Conservation (phyloP, 1,140 invertebrate species). For the Patella vulgata region DNA sequence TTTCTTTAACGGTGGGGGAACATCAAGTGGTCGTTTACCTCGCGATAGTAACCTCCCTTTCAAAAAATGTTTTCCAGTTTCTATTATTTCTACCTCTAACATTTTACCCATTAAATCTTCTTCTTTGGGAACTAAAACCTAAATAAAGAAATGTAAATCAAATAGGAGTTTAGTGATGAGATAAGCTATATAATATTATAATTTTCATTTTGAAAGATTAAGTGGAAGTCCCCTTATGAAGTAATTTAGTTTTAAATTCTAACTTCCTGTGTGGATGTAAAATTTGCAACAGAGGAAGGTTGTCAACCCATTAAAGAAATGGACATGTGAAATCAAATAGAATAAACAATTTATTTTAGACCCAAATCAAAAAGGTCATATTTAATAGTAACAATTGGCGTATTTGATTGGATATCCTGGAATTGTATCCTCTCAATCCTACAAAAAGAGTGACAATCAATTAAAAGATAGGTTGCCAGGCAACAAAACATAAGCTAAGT, state of each 20-base stretch:
- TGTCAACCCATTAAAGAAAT: too few relatives aligned
- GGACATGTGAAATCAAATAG: too few relatives aligned
- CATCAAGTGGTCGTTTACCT: constrained; percentile 36
- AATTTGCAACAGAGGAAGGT: neutral
- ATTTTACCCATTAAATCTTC: constrained; percentile 84
- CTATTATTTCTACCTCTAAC: constrained; percentile 80
- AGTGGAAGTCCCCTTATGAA: too few relatives aligned
- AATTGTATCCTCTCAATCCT: too few relatives aligned
- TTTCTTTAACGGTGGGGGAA: constrained; percentile 56
- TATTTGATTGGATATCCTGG: too few relatives aligned
- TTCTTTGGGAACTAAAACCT: constrained; percentile 82
- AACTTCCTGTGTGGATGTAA: neutral
- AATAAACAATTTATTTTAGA: too few relatives aligned
- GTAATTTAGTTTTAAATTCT: neutral
- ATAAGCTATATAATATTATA: neutral
- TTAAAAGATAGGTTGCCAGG: too few relatives aligned
- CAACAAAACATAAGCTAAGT: too few relatives aligned
- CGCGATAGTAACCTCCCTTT: constrained; percentile 72
- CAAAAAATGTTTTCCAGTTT: constrained; percentile 88
- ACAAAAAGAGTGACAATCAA: too few relatives aligned
- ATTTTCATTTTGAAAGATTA: neutral
- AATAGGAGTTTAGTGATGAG: neutral
- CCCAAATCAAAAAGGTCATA: too few relatives aligned
- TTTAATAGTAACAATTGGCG: too few relatives aligned
- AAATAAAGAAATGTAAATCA: constrained; percentile 20